Conservation (phyloP, 1,140 invertebrate species). For the Zaprionus nigranus region DNA sequence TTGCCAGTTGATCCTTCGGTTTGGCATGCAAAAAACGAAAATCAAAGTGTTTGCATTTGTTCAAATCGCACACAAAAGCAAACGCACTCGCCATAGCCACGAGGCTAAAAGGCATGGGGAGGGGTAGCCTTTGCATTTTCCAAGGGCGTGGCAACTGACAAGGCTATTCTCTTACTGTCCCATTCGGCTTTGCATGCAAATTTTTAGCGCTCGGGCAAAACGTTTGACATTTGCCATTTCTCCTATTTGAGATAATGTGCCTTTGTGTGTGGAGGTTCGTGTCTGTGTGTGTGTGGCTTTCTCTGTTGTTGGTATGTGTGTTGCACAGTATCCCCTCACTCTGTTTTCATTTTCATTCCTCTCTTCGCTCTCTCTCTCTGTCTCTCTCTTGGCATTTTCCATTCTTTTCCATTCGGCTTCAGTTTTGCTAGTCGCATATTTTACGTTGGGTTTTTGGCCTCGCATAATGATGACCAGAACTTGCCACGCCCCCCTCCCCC, state of each 20-base stretch:
- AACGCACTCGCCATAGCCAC: slow-evolving; percentile 16
- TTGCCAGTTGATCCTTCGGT: slow-evolving; percentile 65
- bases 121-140: neutral
- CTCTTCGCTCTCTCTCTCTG: too few species aligned
- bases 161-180: slow-evolving; percentile 37
- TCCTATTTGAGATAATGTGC: slow-evolving; percentile 70
- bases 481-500: slow-evolving; percentile 11
- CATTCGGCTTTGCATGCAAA: slow-evolving; percentile 70
- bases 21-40: slow-evolving; percentile 50
- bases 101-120: neutral
- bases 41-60: slow-evolving; percentile 83
- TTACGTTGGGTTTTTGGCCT: slow-evolving; percentile 43
- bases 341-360: slow-evolving; percentile 15
- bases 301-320: neutral
- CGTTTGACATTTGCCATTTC: slow-evolving; percentile 74
- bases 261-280: slow-evolving; percentile 33
- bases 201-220: slow-evolving; percentile 64
- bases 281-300: neutral
- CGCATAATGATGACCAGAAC: slow-evolving; percentile 71
- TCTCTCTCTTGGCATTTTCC: slow-evolving; percentile 12
- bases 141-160: slow-evolving; percentile 46
- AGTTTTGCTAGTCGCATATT: slow-evolving; percentile 53
- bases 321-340: slow-evolving; percentile 5
- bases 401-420: slow-evolving; percentile 24
- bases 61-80: slow-evolving; percentile 74